phyloP scores from a whole-genome alignment of 30 jellyfish, hydroid and myxozoan genomes.

The Rhopilema esculentum region DNA sequence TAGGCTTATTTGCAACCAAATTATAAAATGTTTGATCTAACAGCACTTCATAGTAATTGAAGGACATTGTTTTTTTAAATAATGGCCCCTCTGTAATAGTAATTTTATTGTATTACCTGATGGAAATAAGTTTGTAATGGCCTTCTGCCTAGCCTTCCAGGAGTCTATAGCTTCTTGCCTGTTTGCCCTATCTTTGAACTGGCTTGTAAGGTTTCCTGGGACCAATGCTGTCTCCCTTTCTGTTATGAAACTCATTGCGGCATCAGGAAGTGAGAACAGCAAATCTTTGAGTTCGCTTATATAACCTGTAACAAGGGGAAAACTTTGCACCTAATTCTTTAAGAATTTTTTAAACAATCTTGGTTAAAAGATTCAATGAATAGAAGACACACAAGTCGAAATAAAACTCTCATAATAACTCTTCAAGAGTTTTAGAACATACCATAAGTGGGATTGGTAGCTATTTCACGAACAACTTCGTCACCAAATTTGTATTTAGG shows the following conservation, averaged over 20 bases:
- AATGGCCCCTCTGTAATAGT: neutral
- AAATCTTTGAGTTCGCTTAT: neutral
- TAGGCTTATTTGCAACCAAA: neutral
- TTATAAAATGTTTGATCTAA: neutral
- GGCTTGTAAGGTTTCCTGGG: constrained; percentile 6
- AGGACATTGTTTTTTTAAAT: neutral
- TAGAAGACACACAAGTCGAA: neutral
- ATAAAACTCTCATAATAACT: no score
- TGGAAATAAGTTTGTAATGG: constrained; percentile 16
- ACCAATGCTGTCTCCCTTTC: constrained; percentile 20
- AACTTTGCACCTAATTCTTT: neutral
- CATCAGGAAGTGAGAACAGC: neutral
- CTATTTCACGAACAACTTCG: constrained; percentile 30
- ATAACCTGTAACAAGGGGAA: constrained; percentile 4
- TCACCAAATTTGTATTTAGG: constrained; percentile 44
- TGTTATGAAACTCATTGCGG: constrained; percentile 1
- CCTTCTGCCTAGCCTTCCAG: constrained; percentile 16
- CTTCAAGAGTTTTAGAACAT: no score
- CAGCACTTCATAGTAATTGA: neutral
- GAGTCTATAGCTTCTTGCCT: neutral
- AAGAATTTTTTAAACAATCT: neutral
- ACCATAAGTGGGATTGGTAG: no score
- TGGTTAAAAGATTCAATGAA: neutral
- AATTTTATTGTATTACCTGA: constrained; percentile 1
- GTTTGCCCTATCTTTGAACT: constrained; percentile 17